A percentile compares a stretch with the other conserved stretches of the same genome.
Evolutionary conservation across 2,888 invertebrate species (phyloP).

Genomic region (Rhagonycha lutea): DNA sequence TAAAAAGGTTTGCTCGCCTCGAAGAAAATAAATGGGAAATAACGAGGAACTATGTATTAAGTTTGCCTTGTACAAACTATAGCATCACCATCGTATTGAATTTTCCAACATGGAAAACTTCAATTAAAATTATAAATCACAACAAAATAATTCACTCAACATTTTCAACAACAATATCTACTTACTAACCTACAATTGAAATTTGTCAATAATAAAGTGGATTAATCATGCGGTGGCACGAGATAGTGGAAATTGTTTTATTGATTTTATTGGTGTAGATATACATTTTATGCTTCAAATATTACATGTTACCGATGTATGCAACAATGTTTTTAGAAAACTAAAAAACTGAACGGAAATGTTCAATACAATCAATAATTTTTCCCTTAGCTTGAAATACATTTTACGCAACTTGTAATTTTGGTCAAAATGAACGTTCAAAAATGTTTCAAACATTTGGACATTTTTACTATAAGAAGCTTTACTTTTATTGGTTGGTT

Average conservation of each 20-base stretch:
- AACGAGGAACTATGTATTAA: not conserved
- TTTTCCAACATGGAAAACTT: too few species aligned
- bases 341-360: not conserved
- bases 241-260: not conserved
- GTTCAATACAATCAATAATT: too few species aligned
- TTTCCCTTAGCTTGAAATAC: not conserved
- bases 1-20: not conserved
- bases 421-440: not conserved
- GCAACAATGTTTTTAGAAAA: not conserved
- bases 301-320: not conserved
- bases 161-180: not conserved
- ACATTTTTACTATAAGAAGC: too few species aligned
- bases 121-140: too few species aligned
- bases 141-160: not conserved
- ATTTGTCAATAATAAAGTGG: not conserved
- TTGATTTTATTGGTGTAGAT: not conserved
- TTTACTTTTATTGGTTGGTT: too few species aligned
- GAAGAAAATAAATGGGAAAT: not conserved
- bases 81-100: not conserved
- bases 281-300: not conserved
- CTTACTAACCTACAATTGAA: not conserved
- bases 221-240: not conserved
- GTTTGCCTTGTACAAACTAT: not conserved
- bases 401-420: not conserved
- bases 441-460: too few species aligned